Base-by-base conservation (phyloP, 2,888 invertebrate genomes). In the Eupithecia dodoneata region DNA sequence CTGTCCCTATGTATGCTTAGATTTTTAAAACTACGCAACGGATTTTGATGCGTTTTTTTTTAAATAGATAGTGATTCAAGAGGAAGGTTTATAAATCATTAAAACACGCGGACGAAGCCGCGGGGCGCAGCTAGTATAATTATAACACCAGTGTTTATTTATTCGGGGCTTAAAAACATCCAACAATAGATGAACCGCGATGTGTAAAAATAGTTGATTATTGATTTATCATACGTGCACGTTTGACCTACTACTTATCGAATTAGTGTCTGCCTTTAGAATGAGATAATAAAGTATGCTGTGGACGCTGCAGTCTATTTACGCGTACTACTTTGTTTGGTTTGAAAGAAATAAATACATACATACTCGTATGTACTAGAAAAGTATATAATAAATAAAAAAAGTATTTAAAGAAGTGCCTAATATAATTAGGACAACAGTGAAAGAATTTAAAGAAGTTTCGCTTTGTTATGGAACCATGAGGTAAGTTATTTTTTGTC, bases 181-280 rank as follows among this genome's bases (percentile, higher is more conserved):
- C 3, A 59, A 18, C 55, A 30, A 63, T 30, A 63, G 12, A 63
- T 30, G 63, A 63, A 63, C 30, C 4, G 63, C 10, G 30, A 70
- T 47, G 41, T 76, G 49, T 73, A 73, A 70, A 71, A 73, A 76
- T 74, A 77, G 59, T 41, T 59, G 18, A 9, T 18, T 77, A 74
- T 74, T 67, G 74, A 76, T 71, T 73, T 74, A 74, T 74, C 47
- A 45, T 47, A n/a, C 42, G 9, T n/a, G 67, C 66, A 44, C 71
- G 74, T 42, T 66, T 72, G 77, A 77, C 77, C 77, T 77, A 72
- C 67, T n/a, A 47, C 77, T 70, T 75, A 77, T 77, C 77, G 72
- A 77, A 74, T 77, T 77, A 77, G 77, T 63, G 63, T 4, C 0
- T 30, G 12, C 63, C 63, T 30, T 63, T 63, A 63, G 30, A 63